Conservation (phyloP, 92 coral and sea anemone genomes). For the Palythoa heliodiscus region DNA sequence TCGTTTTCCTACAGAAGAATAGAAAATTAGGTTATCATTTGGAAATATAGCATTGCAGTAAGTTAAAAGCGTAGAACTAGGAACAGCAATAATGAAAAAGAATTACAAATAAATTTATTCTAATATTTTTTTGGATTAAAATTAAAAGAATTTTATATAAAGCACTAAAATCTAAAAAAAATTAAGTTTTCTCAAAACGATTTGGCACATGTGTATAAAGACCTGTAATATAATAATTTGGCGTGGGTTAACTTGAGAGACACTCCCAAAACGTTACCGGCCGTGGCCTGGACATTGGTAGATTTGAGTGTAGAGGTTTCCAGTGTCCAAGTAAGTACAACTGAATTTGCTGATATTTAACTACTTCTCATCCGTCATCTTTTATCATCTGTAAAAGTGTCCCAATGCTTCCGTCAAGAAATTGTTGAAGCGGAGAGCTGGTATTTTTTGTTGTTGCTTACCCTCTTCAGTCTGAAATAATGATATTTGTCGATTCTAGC, state of each 20-base stretch:
- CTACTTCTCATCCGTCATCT: not conserved
- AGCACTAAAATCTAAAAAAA: not conserved
- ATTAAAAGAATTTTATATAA: not conserved
- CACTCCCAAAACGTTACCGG: not conserved
- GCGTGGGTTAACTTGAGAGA: not conserved
- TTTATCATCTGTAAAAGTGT: not conserved
- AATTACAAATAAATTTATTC: not conserved
- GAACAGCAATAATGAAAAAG: not conserved
- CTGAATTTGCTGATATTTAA: not conserved
- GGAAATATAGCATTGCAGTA: not conserved
- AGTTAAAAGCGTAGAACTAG: not conserved
- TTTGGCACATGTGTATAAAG: not conserved
- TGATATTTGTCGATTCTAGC: not conserved
- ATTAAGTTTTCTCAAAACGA: not conserved
- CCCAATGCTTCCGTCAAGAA: not conserved
- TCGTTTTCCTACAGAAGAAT: too few relatives aligned
- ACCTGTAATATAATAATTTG: not conserved
- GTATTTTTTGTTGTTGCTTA: not conserved
- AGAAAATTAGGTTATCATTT: too few relatives aligned
- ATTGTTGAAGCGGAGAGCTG: not conserved
- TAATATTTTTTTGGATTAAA: not conserved
- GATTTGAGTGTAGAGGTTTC: not conserved
- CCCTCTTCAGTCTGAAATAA: not conserved
- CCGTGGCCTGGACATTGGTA: not conserved
- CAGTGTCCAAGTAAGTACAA: not conserved